Evolutionary conservation across 2,113 vertebrate genomes (phyloP), one percentile per base, ranked within the genome.

Genomic region (Cephalopterus ornatus): DNA sequence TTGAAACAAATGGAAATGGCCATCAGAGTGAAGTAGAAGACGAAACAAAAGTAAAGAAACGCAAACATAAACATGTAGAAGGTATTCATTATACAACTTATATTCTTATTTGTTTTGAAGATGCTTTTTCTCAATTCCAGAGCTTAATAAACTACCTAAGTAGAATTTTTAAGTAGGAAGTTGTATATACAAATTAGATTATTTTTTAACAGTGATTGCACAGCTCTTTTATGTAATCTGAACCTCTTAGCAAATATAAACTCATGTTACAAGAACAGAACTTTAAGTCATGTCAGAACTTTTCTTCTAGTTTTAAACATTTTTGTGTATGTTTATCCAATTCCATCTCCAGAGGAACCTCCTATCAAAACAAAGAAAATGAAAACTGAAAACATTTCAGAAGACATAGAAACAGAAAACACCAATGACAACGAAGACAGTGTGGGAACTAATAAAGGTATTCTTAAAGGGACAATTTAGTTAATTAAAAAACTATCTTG

Each of bases 51-150:
- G 12, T 28, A 9, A 95, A 94, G 35, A 98, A 98, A 78, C 96
- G 96, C 71, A 98, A 98, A 82, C 95, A 66, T 44, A 97, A 95
- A 58, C 66, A 66, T 17, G 68, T 21, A 23, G 97, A 98, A 97
- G 98, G 98, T 98, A 87, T 11, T 59, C 6, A 32, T 56, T 35
- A 33, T 17, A 21, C 17, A 50, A 4, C 6, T 10, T n/a, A 16
- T 4, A 22, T 70, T 86, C 10, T 37, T 74, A 8, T 19, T 74
- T 44, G 7, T 67, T 77, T 78, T 55, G 22, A 79, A 41, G 19
- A 44, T 35, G 19, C 9, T 72, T 91, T 87, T 82, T 80, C 30
- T 62, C 12, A 62, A 1, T 74, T 65, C 42, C 47, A 37, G 42
- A 85, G 11, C 27, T 89, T 27, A 78, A 11, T 85, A 65, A 76